Percentiles rank a stretch among this genome's conserved stretches.
Conservation (phyloP, 2,113 vertebrate species). For the Periophthalmus modestus region DNA sequence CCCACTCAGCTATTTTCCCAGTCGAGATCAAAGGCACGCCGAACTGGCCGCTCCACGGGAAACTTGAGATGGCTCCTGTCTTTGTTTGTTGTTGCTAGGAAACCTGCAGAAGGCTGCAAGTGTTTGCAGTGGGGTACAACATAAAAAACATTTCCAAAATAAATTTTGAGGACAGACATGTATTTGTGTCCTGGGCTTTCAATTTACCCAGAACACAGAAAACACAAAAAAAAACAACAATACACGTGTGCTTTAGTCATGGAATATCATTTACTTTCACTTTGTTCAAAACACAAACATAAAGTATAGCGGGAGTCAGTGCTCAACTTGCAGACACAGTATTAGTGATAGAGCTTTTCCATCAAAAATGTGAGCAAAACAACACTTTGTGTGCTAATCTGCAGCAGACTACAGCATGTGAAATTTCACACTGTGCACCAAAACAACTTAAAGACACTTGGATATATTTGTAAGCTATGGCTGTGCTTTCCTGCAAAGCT, state of each 20-base stretch:
- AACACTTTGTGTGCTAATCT: conserved; percentile 3
- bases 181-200: conserved; percentile 66
- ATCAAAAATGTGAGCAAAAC: conserved; percentile 13
- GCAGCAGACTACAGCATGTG: conserved; percentile 15
- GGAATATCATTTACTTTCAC: conserved; percentile 32
- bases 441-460: conserved; percentile 56
- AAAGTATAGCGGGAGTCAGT: conserved; percentile 20
- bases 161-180: conserved; percentile 78
- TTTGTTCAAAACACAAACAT: conserved; percentile 31
- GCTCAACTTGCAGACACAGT: conserved; percentile 16
- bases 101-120: conserved; percentile 77
- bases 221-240: conserved; percentile 64
- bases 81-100: conserved; percentile 87
- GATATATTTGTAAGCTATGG: conserved; percentile 60
- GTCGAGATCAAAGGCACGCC: conserved; percentile 83
- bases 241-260: conserved; percentile 48
- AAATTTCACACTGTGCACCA: conserved; percentile 35
- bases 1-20: conserved; percentile 86
- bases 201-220: conserved; percentile 65
- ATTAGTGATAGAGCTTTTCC: conserved; percentile 9
- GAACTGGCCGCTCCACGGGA: conserved; percentile 82
- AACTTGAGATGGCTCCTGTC: conserved; percentile 83
- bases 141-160: conserved; percentile 85
- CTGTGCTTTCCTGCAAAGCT: conserved; percentile 64
- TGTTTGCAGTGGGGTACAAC: conserved; percentile 80